Evolutionary conservation across 2,888 invertebrate species (phyloP).

Genomic region (Disparrhopalites patrizii): DNA sequence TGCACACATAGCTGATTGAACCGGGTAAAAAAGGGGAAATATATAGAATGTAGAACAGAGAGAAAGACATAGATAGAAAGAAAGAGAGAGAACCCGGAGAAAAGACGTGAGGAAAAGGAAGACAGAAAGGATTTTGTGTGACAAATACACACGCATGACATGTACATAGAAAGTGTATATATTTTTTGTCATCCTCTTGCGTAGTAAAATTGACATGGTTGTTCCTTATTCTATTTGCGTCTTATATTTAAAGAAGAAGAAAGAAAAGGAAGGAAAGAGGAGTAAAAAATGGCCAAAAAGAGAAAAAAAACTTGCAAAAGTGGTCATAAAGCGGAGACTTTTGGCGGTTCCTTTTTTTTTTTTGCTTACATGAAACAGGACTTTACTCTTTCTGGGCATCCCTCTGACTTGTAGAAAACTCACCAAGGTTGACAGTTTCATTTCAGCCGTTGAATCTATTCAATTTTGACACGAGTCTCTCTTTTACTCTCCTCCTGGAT

Average conservation of each 20-base stretch:
- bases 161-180: not conserved
- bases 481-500: too few relatives aligned
- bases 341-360: too few relatives aligned
- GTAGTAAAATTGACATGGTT: constrained; percentile 6
- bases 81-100: too few relatives aligned
- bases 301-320: not conserved
- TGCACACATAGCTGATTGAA: too few relatives aligned
- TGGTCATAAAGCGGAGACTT: constrained; percentile 1
- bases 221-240: not conserved
- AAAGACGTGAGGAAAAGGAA: too few relatives aligned
- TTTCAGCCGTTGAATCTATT: not conserved
- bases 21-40: too few relatives aligned
- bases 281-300: not conserved
- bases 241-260: constrained; percentile 1
- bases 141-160: too few relatives aligned
- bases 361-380: too few relatives aligned
- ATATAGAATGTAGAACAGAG: too few relatives aligned
- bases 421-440: constrained; percentile 8
- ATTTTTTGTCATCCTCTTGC: not conserved
- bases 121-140: too few relatives aligned
- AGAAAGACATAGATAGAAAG: too few relatives aligned
- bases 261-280: too few relatives aligned
- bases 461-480: not conserved
- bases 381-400: not conserved
- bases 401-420: not conserved